Base-by-base conservation (phyloP, 2,888 invertebrate species). In the Brachynemurus nebulosus region DNA sequence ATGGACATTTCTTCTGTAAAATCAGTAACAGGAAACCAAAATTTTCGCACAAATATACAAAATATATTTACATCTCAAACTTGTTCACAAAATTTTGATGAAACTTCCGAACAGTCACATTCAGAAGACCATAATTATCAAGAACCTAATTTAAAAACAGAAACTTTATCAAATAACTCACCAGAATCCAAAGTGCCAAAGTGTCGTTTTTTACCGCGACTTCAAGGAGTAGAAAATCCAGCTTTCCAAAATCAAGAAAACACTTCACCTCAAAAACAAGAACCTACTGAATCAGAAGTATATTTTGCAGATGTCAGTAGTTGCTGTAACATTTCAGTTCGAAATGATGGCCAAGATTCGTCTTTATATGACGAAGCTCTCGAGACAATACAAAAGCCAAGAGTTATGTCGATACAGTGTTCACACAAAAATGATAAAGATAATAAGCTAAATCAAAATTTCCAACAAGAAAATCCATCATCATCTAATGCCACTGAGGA, bases 241-340 rank as follows among this genome's bases (percentile, higher is more conserved):
- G 85, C 76, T 0, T 85, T 85, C 56, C 84, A 84, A 58, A 79
- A 78, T 49, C 71, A 71, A 35, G 58, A 35, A 35, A 68, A 68
- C 18, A 65, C 66, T 40, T 61, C 57, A 21, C 62, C 47, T 0
- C 60, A 59, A 12, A 72, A 69, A 48, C 56, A 64, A 9, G 79
- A 78, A 55, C 74, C 77, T 19, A 74, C 83, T 0, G 86, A 86
- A 56, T 85, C 85, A 0, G 88, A 88, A 58, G 78, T 88, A 0
- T 88, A 88, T 58, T 88, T 88, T 55, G 86, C 86, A 0, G 86
- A 88, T 53, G 86, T 86, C 0, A 86, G 86, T 19, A 85, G 84
- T 46, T 86, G 86, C 55, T 86, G 86, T 55, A 82, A 82, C 55
- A 78, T 80, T 40, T 81, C 81, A 3, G 72, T 81, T 1, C 55